Conservation (phyloP, 2,113 vertebrate genomes). For the Mastomys natalensis region DNA sequence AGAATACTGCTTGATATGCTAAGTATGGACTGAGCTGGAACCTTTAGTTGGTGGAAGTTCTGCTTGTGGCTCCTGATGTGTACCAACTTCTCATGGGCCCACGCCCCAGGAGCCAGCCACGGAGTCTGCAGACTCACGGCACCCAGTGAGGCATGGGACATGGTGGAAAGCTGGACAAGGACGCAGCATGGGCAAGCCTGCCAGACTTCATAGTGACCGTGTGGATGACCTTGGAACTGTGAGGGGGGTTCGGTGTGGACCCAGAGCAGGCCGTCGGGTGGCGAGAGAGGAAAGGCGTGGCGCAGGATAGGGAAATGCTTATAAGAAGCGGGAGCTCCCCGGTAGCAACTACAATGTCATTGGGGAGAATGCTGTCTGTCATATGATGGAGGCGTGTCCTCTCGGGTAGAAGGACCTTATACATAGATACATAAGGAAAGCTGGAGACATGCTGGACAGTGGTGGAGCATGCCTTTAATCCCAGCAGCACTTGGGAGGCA, state of each 20-base stretch:
- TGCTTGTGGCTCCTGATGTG: not conserved
- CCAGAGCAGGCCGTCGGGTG: not conserved
- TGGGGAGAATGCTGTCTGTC: not conserved
- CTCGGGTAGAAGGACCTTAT: not conserved
- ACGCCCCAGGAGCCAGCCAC: not conserved
- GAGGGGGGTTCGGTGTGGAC: not conserved
- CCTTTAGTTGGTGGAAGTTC: not conserved
- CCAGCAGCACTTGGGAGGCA: no score
- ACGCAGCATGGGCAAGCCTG: no score
- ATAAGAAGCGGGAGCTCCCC: not conserved
- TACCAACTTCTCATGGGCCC: not conserved
- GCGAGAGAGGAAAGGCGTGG: not conserved
- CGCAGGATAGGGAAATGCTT: not conserved
- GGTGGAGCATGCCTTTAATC: no score
- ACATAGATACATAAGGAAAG: not conserved
- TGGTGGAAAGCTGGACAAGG: no score
- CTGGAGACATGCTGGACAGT: not conserved
- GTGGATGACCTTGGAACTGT: not conserved
- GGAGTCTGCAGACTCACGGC: not conserved
- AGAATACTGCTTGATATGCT: not conserved
- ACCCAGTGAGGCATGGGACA: not conserved
- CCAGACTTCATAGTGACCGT: not conserved
- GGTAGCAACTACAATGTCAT: not conserved
- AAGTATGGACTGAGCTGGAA: not conserved
- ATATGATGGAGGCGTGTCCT: not conserved